Evolutionary conservation across 2,888 invertebrate genomes (phyloP).

Genomic region (Perdita meconis): DNA sequence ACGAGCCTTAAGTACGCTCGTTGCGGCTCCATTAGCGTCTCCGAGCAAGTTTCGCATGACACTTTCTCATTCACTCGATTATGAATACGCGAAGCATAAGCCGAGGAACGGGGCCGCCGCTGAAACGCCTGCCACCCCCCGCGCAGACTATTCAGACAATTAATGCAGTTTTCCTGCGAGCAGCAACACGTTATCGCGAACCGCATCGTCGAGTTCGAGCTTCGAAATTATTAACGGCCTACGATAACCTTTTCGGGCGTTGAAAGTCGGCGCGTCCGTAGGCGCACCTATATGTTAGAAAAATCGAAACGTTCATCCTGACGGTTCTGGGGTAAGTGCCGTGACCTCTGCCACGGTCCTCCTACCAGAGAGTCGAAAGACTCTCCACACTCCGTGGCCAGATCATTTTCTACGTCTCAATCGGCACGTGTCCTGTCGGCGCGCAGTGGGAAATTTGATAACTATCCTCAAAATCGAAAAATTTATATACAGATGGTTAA

Average conservation of each 20-base stretch:
- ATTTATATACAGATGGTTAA: too few species aligned
- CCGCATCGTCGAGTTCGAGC: conserved; percentile 18
- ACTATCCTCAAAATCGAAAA: too few species aligned
- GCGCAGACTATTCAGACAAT: conserved; percentile 64
- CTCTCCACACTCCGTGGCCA: too few species aligned
- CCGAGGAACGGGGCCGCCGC: conserved; percentile 38
- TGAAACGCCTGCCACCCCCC: conserved; percentile 43
- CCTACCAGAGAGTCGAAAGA: too few species aligned
- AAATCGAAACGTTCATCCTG: too few species aligned
- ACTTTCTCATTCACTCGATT: conserved; percentile 60
- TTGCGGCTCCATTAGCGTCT: conserved; percentile 67
- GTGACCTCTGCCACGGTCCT: too few species aligned
- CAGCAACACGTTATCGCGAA: conserved; percentile 52
- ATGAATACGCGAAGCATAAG: conserved; percentile 41
- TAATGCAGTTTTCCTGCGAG: conserved; percentile 58
- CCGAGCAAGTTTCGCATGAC: conserved; percentile 60
- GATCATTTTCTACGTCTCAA: too few species aligned
- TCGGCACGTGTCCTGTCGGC: too few species aligned
- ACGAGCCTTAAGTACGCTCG: conserved; percentile 59
- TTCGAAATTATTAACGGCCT: background rate
- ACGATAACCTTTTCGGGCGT: background rate
- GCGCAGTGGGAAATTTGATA: too few species aligned
- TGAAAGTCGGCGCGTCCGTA: too few species aligned
- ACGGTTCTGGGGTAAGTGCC: too few species aligned
- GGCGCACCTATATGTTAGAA: too few species aligned